Percentiles rank a stretch among this genome's conserved stretches.
Evolutionary conservation across 2,888 invertebrate genomes (phyloP).

Genomic region (Aleiodes leptofemur): DNA sequence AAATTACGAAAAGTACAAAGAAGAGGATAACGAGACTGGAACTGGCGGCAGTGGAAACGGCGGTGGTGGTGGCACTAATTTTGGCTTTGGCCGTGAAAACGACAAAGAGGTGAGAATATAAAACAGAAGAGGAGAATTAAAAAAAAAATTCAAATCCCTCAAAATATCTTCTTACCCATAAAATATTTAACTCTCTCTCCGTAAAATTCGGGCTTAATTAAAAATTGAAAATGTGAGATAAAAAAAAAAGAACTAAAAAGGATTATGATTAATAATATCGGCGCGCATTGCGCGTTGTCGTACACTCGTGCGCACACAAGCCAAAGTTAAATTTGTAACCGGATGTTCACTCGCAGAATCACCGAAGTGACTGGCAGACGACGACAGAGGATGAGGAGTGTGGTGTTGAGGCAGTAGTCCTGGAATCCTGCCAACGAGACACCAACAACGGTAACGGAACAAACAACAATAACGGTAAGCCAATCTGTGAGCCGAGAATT

Average conservation of each 20-base stretch:
- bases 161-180: not conserved
- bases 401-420: slow-evolving; percentile 72
- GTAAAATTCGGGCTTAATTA: not conserved
- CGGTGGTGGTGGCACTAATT: slow-evolving; percentile 37
- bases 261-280: slow-evolving; percentile 23
- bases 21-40: slow-evolving; percentile 51
- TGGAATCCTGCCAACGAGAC: slow-evolving; percentile 73
- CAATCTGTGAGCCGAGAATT: slow-evolving; percentile 57
- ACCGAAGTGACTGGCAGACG: slow-evolving; percentile 71
- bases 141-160: not conserved
- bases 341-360: slow-evolving; percentile 67
- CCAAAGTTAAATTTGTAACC: slow-evolving; percentile 63
- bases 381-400: slow-evolving; percentile 73
- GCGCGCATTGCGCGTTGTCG: slow-evolving; percentile 1
- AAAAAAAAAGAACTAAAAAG: slow-evolving; percentile 2
- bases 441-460: slow-evolving; percentile 69
- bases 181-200: not conserved
- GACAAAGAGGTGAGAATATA: slow-evolving; percentile 71
- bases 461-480: slow-evolving; percentile 72
- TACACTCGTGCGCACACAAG: slow-evolving; percentile 39
- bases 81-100: slow-evolving; percentile 66
- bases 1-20: slow-evolving; percentile 70
- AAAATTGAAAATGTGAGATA: not conserved
- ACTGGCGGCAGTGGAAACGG: not conserved
- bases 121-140: not conserved